Base-by-base conservation (phyloP, 2,113 vertebrate species). In the Cephalopholis sonnerati region DNA sequence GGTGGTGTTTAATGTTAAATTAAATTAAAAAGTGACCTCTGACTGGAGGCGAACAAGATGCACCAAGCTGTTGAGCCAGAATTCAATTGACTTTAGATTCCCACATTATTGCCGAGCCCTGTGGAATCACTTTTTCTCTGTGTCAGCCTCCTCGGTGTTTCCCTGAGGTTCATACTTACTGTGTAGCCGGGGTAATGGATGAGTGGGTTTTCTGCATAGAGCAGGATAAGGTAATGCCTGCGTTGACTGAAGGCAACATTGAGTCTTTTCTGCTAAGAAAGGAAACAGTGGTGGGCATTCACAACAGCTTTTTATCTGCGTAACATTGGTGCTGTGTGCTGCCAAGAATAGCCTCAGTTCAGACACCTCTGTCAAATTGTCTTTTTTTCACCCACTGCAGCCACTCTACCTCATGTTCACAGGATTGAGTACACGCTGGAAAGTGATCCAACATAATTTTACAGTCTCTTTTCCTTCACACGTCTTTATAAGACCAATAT, bases 331-430 rank as follows among this genome's bases (percentile, higher is more conserved):
- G 46, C 55, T 53, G 77, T 70, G 85, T 50, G 78, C 54, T 76
- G 83, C 79, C 74, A 61, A 83, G 77, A 92, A 89, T 89, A 91
- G 85, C 77, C 70, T 69, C 74, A 20, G 77, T 76, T 82, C 88
- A 91, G 69, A 85, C 87, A 88, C 89, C 77, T 81, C 85, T 84
- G 81, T 87, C 82, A 74, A 5, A 73, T 50, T 61, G 69, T 27
- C 73, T 81, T 72, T 79, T n/a, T 86, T 88, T 74, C 78, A 65
- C 58, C 62, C 75, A 18, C 78, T 64, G 68, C 53, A 74, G 76
- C 71, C 81, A 55, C 48, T 53, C 51, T 25, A 1, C 59, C 71
- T 61, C 66, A 9, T 69, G 17, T 79, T 86, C 72, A 41, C 59
- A 76, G 54, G 16, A 62, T 11, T 22, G 80, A 68, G 36, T 29